phyloP scores from a whole-genome alignment of 2,888 invertebrate genomes.

The Drosophila melanocephala region DNA sequence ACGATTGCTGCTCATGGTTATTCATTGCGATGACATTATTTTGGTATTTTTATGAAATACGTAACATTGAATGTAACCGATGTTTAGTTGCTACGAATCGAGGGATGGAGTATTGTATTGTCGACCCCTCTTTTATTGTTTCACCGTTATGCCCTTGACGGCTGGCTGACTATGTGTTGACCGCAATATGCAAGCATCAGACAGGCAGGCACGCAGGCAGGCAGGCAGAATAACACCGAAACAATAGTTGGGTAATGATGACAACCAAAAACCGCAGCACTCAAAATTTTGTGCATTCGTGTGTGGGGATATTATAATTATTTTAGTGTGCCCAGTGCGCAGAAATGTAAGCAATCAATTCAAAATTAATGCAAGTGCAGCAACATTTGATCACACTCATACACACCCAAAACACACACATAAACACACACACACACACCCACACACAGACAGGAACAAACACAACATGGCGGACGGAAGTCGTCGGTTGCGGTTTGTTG shows the following conservation, averaged over 20 bases:
- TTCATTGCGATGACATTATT: constrained; percentile 60
- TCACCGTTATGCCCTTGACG: constrained; percentile 61
- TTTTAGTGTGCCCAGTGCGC: constrained; percentile 68
- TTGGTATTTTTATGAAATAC: constrained; percentile 64
- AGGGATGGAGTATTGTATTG: constrained; percentile 17
- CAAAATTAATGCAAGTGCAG: constrained; percentile 82
- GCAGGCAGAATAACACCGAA: constrained; percentile 26
- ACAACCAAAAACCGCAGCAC: constrained; percentile 74
- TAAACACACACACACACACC: constrained; percentile 20
- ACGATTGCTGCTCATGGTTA: constrained; percentile 14
- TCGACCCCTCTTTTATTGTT: constrained; percentile 18
- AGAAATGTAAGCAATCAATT: constrained; percentile 81
- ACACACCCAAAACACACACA: constrained; percentile 7
- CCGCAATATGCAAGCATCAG: constrained; percentile 62
- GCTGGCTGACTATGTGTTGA: constrained; percentile 61
- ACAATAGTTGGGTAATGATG: constrained; percentile 81
- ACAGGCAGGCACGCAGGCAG: constrained; percentile 12
- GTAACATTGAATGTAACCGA: constrained; percentile 37
- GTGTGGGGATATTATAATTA: constrained; percentile 74
- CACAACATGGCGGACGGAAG: constrained; percentile 78
- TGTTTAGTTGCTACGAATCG: not conserved
- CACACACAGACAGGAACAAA: constrained; percentile 52
- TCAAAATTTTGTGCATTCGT: constrained; percentile 40
- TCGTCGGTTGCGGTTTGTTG: constrained; percentile 74
- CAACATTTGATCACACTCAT: constrained; percentile 62